These are phyloP conservation scores for Spilarctia lutea DNA, from an alignment of 2,888 invertebrate genomes.

Conservation along the genomic window DNA sequence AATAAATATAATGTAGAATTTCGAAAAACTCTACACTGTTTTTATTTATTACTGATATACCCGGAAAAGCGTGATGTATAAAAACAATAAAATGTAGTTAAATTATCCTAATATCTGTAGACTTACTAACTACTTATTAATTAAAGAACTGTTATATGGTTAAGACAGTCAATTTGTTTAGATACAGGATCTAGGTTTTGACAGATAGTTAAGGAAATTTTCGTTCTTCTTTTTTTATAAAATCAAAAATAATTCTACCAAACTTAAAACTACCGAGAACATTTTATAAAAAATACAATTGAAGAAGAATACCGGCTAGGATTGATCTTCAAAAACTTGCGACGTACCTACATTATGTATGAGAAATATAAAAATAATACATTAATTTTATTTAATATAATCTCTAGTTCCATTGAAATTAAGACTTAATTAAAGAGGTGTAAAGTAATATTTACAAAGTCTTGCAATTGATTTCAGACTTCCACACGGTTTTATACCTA, in stretches of 20 bases:
- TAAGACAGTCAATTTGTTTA: neutral
- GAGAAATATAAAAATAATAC: neutral
- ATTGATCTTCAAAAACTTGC: neutral
- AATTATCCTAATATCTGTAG: neutral
- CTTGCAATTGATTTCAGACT: neutral
- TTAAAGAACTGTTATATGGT: neutral
- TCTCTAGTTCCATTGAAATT: slow-evolving; percentile 42
- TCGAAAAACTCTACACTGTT: neutral
- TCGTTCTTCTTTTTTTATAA: no score
- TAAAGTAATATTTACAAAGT: neutral
- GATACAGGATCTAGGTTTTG: neutral
- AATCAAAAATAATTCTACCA: neutral
- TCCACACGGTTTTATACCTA: neutral
- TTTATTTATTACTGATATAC: neutral
- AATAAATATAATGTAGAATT: neutral
- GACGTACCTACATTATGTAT: neutral
- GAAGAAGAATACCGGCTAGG: neutral
- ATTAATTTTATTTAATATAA: slow-evolving; percentile 20
- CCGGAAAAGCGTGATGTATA: neutral
- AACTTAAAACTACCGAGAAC: neutral
- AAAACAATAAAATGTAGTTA: neutral
- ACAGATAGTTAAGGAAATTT: neutral
- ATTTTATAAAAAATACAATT: neutral
- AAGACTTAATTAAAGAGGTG: neutral
- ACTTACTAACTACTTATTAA: neutral